These are phyloP conservation scores for Drosophila elegans DNA, from an alignment of 1,140 invertebrate genomes.

Conservation along the genomic window DNA sequence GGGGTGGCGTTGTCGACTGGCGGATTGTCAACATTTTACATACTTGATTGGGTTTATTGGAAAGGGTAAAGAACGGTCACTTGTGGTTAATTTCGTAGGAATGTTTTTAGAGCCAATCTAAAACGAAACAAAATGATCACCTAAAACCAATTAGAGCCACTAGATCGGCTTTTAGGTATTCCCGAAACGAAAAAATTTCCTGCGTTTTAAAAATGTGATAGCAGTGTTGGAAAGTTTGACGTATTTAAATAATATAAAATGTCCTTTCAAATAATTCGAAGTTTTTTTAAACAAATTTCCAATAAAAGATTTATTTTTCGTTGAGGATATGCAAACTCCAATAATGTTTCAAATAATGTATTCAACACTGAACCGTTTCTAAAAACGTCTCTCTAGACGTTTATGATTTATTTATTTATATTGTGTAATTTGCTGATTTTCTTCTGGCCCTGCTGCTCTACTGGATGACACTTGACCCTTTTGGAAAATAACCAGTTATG, in stretches of 20 bases:
- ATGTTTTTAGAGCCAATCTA: not conserved
- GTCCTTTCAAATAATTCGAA: too few relatives aligned
- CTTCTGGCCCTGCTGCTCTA: slow-evolving; percentile 14
- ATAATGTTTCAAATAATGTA: too few relatives aligned
- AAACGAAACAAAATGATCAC: not conserved
- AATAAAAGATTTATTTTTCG: too few relatives aligned
- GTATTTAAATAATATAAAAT: too few relatives aligned
- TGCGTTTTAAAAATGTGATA: too few relatives aligned
- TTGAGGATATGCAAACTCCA: too few relatives aligned
- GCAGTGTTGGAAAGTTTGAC: too few relatives aligned
- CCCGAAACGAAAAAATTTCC: too few relatives aligned
- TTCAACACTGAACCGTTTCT: not conserved
- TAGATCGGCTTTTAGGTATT: too few relatives aligned
- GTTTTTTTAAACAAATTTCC: too few relatives aligned
- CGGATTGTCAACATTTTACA: slow-evolving; percentile 16
- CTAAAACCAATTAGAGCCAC: too few relatives aligned
- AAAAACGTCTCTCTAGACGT: slow-evolving; percentile 8
- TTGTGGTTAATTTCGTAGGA: not conserved
- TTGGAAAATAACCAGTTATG: slow-evolving; percentile 75
- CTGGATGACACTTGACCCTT: slow-evolving; percentile 74
- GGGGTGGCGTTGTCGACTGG: slow-evolving; percentile 10
- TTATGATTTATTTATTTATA: slow-evolving; percentile 60
- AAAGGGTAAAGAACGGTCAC: not conserved
- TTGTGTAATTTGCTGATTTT: slow-evolving; percentile 63
- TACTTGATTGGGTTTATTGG: slow-evolving; percentile 42